Conservation (phyloP, 2,113 vertebrate genomes). For the Nothocercus julius region DNA sequence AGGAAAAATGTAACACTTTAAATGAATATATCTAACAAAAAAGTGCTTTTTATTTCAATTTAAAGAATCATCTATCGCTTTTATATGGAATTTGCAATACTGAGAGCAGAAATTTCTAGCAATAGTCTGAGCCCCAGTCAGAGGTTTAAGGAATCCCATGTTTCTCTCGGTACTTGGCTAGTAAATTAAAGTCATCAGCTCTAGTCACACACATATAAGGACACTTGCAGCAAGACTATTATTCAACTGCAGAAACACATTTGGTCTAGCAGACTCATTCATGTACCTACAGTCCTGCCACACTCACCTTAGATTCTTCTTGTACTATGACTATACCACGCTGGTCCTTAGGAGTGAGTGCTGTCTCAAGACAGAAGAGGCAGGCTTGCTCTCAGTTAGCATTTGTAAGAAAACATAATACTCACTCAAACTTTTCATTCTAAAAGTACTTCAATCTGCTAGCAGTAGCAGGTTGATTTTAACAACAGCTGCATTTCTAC, state of each 20-base stretch:
- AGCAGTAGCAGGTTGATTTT: constrained; percentile 28
- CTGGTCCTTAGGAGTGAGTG: background rate
- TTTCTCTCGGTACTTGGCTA: background rate
- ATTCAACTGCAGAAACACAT: background rate
- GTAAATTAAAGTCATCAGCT: background rate
- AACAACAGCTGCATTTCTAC: constrained; percentile 25
- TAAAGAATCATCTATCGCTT: background rate
- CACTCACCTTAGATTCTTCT: background rate
- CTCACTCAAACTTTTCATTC: background rate
- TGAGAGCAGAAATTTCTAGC: background rate
- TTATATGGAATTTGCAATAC: background rate
- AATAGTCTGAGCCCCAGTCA: background rate
- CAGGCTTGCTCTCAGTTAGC: background rate
- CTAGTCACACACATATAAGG: background rate
- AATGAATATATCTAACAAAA: background rate
- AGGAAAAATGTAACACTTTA: background rate
- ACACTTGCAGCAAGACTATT: background rate
- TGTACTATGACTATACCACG: background rate
- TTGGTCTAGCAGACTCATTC: background rate
- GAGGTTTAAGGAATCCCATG: background rate
- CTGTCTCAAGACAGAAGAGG: no score
- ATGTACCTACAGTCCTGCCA: background rate
- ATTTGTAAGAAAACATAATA: constrained; percentile 14
- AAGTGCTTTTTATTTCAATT: background rate
- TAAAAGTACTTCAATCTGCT: background rate